Percentiles rank a stretch among this genome's conserved stretches.
Conservation (phyloP, 2,797 vertebrate genomes). For the Nyctibius grandis region DNA sequence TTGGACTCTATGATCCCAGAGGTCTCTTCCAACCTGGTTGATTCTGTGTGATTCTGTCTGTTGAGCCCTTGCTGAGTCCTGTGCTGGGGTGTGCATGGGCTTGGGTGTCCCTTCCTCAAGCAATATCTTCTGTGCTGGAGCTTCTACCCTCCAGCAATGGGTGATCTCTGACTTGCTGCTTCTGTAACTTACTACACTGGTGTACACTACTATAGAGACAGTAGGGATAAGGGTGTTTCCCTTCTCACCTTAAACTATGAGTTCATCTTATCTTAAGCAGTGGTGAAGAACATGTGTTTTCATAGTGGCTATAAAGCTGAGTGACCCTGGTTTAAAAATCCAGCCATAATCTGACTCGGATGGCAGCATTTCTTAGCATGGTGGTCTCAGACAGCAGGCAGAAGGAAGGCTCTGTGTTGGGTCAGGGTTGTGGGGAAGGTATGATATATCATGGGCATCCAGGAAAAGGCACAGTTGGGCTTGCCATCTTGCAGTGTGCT, state of each 20-base stretch:
- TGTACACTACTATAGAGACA: accelerated
- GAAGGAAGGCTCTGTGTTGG: not conserved
- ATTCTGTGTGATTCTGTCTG: no score
- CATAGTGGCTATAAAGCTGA: not conserved
- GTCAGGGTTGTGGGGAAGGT: not conserved
- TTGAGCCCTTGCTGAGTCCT: not conserved
- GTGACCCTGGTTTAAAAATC: not conserved
- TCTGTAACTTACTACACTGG: not conserved
- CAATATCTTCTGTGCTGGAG: not conserved
- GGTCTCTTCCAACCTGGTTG: no score
- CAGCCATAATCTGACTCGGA: not conserved
- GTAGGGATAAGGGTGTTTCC: no score
- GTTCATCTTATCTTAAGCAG: not conserved
- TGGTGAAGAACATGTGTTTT: not conserved
- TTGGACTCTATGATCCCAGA: no score
- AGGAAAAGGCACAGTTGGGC: not conserved
- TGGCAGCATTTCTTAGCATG: not conserved
- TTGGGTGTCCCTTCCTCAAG: not conserved
- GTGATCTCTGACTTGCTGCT: not conserved
- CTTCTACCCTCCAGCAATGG: not conserved
- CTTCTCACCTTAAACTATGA: not conserved
- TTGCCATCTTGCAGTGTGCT: not conserved
- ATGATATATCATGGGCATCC: not conserved
- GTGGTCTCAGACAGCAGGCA: not conserved
- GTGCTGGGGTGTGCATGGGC: accelerated